phyloP scores from a whole-genome alignment of 2,113 vertebrate genomes.

The Circaetus gallicus region DNA sequence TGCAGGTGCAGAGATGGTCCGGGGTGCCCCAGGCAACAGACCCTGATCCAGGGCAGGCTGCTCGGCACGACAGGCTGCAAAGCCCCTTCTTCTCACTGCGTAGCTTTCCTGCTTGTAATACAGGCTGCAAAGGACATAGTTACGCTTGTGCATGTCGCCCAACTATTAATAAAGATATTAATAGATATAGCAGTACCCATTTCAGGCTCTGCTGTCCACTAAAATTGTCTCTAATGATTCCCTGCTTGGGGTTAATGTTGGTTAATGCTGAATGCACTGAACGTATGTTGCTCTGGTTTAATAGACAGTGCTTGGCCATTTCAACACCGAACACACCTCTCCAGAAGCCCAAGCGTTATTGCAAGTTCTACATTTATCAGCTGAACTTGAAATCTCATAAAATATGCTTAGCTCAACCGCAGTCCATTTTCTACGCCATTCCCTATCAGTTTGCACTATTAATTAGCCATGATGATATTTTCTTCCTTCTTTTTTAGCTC shows the following conservation, averaged over 20 bases:
- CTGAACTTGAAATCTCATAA: background rate
- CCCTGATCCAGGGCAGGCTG: background rate
- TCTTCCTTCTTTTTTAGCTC: background rate
- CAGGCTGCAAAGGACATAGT: background rate
- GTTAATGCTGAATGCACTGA: background rate
- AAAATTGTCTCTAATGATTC: background rate
- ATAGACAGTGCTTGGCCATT: background rate
- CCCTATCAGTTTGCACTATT: background rate
- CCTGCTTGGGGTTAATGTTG: background rate
- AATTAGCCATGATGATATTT: background rate
- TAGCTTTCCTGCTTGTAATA: background rate
- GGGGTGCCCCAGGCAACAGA: background rate
- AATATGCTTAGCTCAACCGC: background rate
- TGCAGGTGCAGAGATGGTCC: accelerated
- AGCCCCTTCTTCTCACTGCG: accelerated
- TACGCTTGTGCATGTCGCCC: background rate
- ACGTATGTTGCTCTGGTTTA: background rate
- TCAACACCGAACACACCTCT: background rate
- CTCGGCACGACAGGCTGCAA: background rate
- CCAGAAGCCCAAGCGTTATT: background rate
- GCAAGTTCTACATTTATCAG: background rate
- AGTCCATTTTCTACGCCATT: background rate
- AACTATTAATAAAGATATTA: background rate
- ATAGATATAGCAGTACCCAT: background rate
- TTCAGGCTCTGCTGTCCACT: background rate